A percentile compares a stretch with the other conserved stretches of the same genome.
Evolutionary conservation across 2,113 vertebrate species (phyloP).

Genomic region (Ammodytes dubius): DNA sequence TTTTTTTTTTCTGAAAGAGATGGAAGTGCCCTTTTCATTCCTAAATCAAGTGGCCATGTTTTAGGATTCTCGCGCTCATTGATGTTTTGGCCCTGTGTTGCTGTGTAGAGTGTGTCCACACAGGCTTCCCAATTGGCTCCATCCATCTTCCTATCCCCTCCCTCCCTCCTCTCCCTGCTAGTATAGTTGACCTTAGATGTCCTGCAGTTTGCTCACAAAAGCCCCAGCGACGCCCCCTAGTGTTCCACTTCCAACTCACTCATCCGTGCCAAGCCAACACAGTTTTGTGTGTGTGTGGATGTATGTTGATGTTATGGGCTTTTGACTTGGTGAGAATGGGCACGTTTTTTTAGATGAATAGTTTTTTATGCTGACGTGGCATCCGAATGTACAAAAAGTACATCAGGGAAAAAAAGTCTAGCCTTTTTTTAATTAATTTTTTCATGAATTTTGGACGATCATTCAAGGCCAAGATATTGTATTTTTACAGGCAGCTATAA

Average conservation of each 20-base stretch:
- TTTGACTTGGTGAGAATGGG: neutral
- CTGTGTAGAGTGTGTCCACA: slow-evolving; percentile 11
- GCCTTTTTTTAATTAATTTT: too few species aligned
- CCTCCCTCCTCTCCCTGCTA: slow-evolving; percentile 6
- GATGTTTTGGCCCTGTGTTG: slow-evolving; percentile 43
- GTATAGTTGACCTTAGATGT: slow-evolving; percentile 75
- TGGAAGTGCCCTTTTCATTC: slow-evolving; percentile 31
- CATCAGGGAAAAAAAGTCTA: too few species aligned
- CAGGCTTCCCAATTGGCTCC: slow-evolving; percentile 59
- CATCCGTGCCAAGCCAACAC: slow-evolving; percentile 48
- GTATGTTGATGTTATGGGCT: slow-evolving; percentile 23
- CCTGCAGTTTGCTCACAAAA: slow-evolving; percentile 59
- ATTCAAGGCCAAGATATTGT: too few species aligned
- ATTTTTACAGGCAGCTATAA: too few species aligned
- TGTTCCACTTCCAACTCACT: slow-evolving; percentile 57
- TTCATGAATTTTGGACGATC: too few species aligned
- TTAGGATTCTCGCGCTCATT: slow-evolving; percentile 27
- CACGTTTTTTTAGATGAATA: too few species aligned
- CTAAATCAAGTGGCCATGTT: slow-evolving; percentile 29
- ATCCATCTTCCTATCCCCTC: slow-evolving; percentile 33
- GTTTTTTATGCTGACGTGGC: too few species aligned
- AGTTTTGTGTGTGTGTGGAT: slow-evolving; percentile 60
- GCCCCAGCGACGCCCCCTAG: slow-evolving; percentile 63
- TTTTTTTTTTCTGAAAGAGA: slow-evolving; percentile 18
- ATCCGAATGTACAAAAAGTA: too few species aligned